phyloP scores from a whole-genome alignment of 2,888 invertebrate species.

The Eulithis prunata region DNA sequence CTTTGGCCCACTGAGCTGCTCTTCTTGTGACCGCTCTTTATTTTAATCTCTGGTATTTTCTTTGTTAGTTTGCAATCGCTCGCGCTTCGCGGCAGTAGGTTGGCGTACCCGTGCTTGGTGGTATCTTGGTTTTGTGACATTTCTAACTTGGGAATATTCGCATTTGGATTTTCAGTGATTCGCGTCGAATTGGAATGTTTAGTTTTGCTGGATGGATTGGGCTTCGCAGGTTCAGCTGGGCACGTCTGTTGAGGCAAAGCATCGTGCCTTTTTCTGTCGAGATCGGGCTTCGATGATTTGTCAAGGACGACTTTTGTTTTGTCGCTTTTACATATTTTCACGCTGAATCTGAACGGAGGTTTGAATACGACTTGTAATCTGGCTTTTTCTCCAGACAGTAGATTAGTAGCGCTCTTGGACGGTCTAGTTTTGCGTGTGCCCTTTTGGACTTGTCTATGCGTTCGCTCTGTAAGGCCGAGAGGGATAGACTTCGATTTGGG shows the following conservation, averaged over 20 bases:
- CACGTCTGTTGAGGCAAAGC: slow-evolving; percentile 50
- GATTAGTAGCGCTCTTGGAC: slow-evolving; percentile 89
- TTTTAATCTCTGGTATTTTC: slow-evolving; percentile 62
- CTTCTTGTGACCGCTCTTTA: slow-evolving; percentile 70
- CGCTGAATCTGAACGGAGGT: slow-evolving; percentile 94
- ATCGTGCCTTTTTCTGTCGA: slow-evolving; percentile 72
- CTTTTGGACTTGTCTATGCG: slow-evolving; percentile 76
- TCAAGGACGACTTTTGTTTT: slow-evolving; percentile 86
- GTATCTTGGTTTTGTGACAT: slow-evolving; percentile 55
- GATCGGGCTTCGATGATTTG: slow-evolving; percentile 80
- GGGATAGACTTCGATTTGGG: slow-evolving; percentile 95
- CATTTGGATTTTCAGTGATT: slow-evolving; percentile 47
- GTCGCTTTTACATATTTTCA: slow-evolving; percentile 90
- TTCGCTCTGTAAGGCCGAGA: slow-evolving; percentile 86
- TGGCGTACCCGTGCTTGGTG: slow-evolving; percentile 68
- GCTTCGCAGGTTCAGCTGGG: slow-evolving; percentile 59
- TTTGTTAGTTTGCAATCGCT: slow-evolving; percentile 76
- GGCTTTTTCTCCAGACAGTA: slow-evolving; percentile 87
- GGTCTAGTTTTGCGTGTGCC: slow-evolving; percentile 81
- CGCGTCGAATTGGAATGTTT: slow-evolving; percentile 66
- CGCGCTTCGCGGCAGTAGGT: slow-evolving; percentile 72
- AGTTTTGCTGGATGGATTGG: slow-evolving; percentile 60
- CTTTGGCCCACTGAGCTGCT: slow-evolving; percentile 78
- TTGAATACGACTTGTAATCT: slow-evolving; percentile 94
- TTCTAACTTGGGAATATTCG: slow-evolving; percentile 58